Base-by-base conservation (phyloP, 2,113 vertebrate species). In the Poeciliopsis turrubarensis region DNA sequence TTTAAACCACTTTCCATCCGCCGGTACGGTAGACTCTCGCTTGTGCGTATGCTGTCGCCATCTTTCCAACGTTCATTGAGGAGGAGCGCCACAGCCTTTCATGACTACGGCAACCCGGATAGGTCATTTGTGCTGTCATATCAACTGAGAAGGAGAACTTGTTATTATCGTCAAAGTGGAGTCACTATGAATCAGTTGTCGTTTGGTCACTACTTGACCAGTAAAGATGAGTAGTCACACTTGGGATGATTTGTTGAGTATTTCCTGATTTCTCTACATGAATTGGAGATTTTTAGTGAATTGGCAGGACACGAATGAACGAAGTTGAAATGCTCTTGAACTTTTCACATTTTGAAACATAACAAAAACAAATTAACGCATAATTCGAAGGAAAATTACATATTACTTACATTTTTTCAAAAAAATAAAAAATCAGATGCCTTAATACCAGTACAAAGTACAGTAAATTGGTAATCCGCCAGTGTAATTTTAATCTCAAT, bases 31-130 rank as follows among this genome's bases (percentile, higher is more conserved):
- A 75, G 83, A 86, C 78, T 91, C 90, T 93, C 84, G 89, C 81
- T 87, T 71, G 88, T 91, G 92, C 84, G 90, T 87, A 86, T 86
- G 89, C 86, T 73, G 93, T 91, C 94, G 94, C 95, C 95, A 95
- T 95, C 87, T 95, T 94, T 92, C 89, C 91, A 93, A 84, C 89
- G 87, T 85, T 93, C 90, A 92, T 91, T 92, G 92, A 93, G 89
- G 91, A 93, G 91, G 92, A 92, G 93, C 88, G 92, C 91, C 91
- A 82, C 82, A 70, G 78, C 80, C 77, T 86, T 84, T 87, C 91
- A 90, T 79, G 83, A 75, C 92, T 95, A 95, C 94, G 94, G 94
- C 87, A 90, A 80, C 85, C 29, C 89, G 81, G 73, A 78, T 67
- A 29, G 90, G 74, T 87, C 90, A 90, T 34, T 1, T 44, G 0